A percentile compares a stretch with the other conserved stretches of the same genome.
Evolutionary conservation across 2,888 invertebrate genomes (phyloP).

Genomic region (Asteroscopus sphinx): DNA sequence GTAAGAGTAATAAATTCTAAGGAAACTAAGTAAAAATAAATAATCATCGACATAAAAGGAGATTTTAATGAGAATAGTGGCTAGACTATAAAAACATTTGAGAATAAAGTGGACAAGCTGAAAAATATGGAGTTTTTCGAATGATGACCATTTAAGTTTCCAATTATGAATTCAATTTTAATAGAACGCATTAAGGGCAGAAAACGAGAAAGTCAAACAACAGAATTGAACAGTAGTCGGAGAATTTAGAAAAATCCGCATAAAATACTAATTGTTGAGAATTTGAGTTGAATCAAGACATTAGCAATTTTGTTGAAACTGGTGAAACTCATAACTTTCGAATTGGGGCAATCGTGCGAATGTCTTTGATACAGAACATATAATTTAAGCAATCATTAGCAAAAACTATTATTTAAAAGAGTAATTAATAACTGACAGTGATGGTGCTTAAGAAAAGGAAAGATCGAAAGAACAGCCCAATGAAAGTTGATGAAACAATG

Average conservation of each 20-base stretch:
- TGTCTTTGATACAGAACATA: slow-evolving; percentile 37
- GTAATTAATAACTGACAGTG: slow-evolving; percentile 28
- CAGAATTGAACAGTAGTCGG: slow-evolving; percentile 53
- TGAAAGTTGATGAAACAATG: slow-evolving; percentile 33
- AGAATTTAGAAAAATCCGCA: slow-evolving; percentile 40
- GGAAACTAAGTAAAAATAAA: slow-evolving; percentile 5
- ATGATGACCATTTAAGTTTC: neutral
- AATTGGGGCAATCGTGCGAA: slow-evolving; percentile 73
- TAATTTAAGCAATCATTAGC: slow-evolving; percentile 28
- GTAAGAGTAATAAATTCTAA: slow-evolving; percentile 1
- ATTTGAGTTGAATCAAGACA: slow-evolving; percentile 69
- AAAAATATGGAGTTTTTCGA: too few relatives aligned
- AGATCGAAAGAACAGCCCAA: slow-evolving; percentile 4
- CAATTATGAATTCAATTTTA: slow-evolving; percentile 12
- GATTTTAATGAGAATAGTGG: slow-evolving; percentile 25
- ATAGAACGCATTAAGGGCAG: neutral
- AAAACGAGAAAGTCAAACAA: slow-evolving; percentile 35
- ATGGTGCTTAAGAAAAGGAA: slow-evolving; percentile 12
- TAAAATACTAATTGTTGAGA: slow-evolving; percentile 54
- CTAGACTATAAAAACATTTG: slow-evolving; percentile 13
- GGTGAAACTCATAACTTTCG: slow-evolving; percentile 42
- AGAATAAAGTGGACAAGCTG: slow-evolving; percentile 2
- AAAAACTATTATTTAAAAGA: slow-evolving; percentile 13
- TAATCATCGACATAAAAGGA: slow-evolving; percentile 32
- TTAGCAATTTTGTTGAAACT: slow-evolving; percentile 66